phyloP scores from a whole-genome alignment of 1,140 invertebrate species.

The Leptopilina boulardi region DNA sequence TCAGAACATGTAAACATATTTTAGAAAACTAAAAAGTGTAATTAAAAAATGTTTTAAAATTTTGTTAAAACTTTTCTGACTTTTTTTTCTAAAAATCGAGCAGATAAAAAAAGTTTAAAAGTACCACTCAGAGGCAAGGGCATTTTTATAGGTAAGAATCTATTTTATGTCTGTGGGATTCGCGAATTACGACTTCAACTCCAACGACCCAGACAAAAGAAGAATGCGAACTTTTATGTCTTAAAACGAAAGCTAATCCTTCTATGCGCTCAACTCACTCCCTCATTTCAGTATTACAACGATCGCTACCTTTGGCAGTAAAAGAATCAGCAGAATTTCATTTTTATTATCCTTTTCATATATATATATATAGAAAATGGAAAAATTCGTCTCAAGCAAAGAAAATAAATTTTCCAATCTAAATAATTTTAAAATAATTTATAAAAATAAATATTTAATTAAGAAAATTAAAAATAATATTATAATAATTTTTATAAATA shows the following conservation, averaged over 20 bases:
- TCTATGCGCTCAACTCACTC: constrained; percentile 37
- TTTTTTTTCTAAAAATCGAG: constrained; percentile 22
- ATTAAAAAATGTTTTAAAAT: too few relatives aligned
- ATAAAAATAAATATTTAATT: too few relatives aligned
- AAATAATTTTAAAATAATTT: too few relatives aligned
- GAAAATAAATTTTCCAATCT: too few relatives aligned
- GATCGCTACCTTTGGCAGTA: neutral
- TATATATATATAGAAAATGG: neutral
- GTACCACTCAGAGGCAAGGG: constrained; percentile 46
- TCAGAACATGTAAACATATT: too few relatives aligned
- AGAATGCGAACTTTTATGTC: constrained; percentile 52
- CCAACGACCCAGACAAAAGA: constrained; percentile 54
- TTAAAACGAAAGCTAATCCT: constrained; percentile 58
- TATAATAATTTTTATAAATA: too few relatives aligned
- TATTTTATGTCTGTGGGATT: constrained; percentile 63
- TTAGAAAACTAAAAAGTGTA: too few relatives aligned
- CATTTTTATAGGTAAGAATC: constrained; percentile 66
- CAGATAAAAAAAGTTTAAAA: neutral
- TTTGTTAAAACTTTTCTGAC: too few relatives aligned
- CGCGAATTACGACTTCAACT: constrained; percentile 57
- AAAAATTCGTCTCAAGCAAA: too few relatives aligned
- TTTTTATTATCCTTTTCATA: neutral
- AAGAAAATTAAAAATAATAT: too few relatives aligned
- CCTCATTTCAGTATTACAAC: constrained; percentile 32
- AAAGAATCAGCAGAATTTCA: constrained; percentile 28